These are phyloP conservation scores for Leptothorax acervorum DNA, from an alignment of 2,888 invertebrate genomes.

Conservation along the genomic window DNA sequence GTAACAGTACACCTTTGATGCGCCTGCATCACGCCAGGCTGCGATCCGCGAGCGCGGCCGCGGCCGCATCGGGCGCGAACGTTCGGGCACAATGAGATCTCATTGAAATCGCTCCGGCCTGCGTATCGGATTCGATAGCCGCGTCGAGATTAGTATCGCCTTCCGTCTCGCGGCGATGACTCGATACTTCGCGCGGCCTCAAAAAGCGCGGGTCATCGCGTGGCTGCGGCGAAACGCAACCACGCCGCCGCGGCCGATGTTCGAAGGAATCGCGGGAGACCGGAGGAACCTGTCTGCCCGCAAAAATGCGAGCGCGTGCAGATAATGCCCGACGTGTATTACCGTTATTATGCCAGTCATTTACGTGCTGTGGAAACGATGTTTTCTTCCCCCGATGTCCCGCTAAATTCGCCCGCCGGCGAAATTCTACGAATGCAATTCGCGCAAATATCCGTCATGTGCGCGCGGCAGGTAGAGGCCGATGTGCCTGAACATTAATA, in stretches of 20 bases:
- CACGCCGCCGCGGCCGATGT: slow-evolving; percentile 12
- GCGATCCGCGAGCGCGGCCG: slow-evolving; percentile 33
- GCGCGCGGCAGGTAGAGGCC: slow-evolving; percentile 31
- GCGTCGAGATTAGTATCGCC: slow-evolving; percentile 50
- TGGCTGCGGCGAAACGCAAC: slow-evolving; percentile 59
- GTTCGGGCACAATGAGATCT: slow-evolving; percentile 43
- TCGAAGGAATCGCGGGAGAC: slow-evolving; percentile 55
- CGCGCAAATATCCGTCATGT: slow-evolving; percentile 65
- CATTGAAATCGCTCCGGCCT: slow-evolving; percentile 42
- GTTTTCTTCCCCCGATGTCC: slow-evolving; percentile 70
- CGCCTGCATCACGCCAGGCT: slow-evolving; percentile 47
- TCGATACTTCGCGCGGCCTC: slow-evolving; percentile 62
- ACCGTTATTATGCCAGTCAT: slow-evolving; percentile 82
- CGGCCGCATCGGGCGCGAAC: slow-evolving; percentile 17
- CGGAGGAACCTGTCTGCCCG: slow-evolving; percentile 70
- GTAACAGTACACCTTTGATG: slow-evolving; percentile 56
- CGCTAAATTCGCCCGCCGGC: slow-evolving; percentile 74
- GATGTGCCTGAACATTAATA: slow-evolving; percentile 45
- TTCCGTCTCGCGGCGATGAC: slow-evolving; percentile 63
- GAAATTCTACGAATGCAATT: slow-evolving; percentile 79
- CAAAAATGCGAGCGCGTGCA: slow-evolving; percentile 83
- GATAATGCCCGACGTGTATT: slow-evolving; percentile 81
- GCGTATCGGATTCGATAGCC: slow-evolving; percentile 51
- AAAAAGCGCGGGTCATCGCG: slow-evolving; percentile 72
- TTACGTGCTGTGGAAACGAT: slow-evolving; percentile 77